Evolutionary conservation across 2,113 vertebrate species (phyloP), one percentile per base, ranked within the genome.

Genomic region (Leptocoma aspasia): DNA sequence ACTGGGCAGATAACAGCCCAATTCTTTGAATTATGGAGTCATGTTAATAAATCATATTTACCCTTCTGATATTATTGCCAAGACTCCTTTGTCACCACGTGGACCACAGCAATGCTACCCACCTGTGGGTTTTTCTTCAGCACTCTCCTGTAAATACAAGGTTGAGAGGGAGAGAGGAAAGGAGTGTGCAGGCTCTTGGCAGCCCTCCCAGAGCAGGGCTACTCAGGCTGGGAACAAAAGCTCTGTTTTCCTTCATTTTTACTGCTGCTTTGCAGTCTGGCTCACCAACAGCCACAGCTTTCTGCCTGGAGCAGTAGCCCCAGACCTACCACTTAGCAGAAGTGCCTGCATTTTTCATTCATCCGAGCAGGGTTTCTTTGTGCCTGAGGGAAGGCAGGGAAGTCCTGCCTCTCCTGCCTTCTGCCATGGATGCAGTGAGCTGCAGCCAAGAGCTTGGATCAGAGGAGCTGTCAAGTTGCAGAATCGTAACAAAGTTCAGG

Each of bases 231-330:
- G 75, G 59, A 88, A 86, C 79, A 95, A 90, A 93, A 92, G 75
- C 71, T 90, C 82, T 88, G 83, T 45, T 94, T 94, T 66, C 72
- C 64, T 70, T 93, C 79, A 81, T 35, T 93, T 97, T 86, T 59
- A 80, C 54, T 82, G 82, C 88, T 65, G 53, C 65, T 91, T 41
- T 70, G 86, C 85, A 69, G 85, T 14, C 85, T 63, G 50, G 59
- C 76, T 93, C 45, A 6, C 50, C 30, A 24, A 47, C 35, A 37
- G 72, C 78, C 53, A n/a, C 70, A 28, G 22, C 80, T 70, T 24
- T 90, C 70, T 82, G 61, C 85, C 71, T 41, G 35, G 28, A 88
- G 82, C 78, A 59, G 82, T 7, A 90, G 93, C 53, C 70, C 61
- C 84, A 92, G 75, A 85, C 50, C 90, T 16, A 85, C 49, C 94